These are phyloP conservation scores for Cyanoliseus patagonus DNA, from an alignment of 2,113 vertebrate species.

Conservation along the genomic window DNA sequence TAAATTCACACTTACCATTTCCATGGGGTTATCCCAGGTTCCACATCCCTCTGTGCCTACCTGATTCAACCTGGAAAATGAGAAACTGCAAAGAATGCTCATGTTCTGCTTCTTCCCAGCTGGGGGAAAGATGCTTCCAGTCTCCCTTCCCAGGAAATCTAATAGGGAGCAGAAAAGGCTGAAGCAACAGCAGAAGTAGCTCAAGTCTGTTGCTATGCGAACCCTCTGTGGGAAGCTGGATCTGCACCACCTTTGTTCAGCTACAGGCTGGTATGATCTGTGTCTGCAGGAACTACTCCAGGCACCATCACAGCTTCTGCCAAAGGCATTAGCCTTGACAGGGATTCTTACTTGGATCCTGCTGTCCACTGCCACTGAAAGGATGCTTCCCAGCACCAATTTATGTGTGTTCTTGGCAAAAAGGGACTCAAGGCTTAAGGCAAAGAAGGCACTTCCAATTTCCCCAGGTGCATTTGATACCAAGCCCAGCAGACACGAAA, in stretches of 20 bases:
- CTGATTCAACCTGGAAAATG: not conserved
- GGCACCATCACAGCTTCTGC: not conserved
- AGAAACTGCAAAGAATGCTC: not conserved
- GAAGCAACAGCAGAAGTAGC: not conserved
- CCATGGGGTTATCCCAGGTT: not conserved
- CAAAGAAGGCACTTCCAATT: not conserved
- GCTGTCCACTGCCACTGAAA: not conserved
- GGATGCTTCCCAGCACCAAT: not conserved
- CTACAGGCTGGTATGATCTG: not conserved
- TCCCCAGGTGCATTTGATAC: not conserved
- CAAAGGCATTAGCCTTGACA: not conserved
- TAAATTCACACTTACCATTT: not conserved
- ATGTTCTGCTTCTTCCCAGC: not conserved
- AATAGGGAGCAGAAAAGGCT: not conserved
- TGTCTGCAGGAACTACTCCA: not conserved
- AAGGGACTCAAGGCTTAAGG: not conserved
- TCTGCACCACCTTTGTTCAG: not conserved
- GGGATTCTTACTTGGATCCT: not conserved
- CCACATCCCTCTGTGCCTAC: not conserved
- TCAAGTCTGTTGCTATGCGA: not conserved
- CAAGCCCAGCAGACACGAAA: not conserved
- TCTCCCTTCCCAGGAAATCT: not conserved
- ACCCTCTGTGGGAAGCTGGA: not conserved
- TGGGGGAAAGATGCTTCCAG: not conserved
- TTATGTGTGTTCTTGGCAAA: not conserved